These are phyloP conservation scores for Machaerirhynchus nigripectus DNA, from an alignment of 2,113 vertebrate species.

Conservation along the genomic window DNA sequence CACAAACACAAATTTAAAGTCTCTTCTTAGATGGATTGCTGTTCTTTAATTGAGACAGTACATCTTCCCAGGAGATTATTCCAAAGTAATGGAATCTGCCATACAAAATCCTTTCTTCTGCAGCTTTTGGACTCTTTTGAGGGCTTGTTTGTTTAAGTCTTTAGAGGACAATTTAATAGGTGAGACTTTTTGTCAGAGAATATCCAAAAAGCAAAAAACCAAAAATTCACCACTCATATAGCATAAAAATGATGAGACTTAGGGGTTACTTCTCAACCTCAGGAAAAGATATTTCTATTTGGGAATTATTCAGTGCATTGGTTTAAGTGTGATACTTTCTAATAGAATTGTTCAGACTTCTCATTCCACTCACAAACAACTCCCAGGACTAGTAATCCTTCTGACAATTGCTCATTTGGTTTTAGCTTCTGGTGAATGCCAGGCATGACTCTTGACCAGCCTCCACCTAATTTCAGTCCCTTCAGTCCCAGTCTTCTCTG, in stretches of 20 bases:
- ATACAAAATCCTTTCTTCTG: background rate
- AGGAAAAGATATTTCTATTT: background rate
- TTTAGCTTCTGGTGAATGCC: background rate
- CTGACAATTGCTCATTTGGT: background rate
- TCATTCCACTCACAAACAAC: background rate
- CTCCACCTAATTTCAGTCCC: background rate
- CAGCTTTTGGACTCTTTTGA: background rate
- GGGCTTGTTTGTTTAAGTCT: background rate
- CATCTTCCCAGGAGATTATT: background rate
- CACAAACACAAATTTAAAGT: background rate
- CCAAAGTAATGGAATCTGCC: background rate
- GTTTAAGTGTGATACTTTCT: background rate
- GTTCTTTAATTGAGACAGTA: background rate
- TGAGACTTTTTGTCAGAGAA: background rate
- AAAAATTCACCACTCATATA: background rate
- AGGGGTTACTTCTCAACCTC: background rate
- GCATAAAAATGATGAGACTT: background rate
- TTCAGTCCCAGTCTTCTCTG: background rate
- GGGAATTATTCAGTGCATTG: background rate
- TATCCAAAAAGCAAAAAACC: background rate
- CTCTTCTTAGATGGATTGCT: background rate
- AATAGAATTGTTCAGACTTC: background rate
- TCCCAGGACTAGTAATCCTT: background rate
- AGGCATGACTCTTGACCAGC: background rate
- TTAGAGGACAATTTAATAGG: background rate